Evolutionary conservation across 2,797 vertebrate species (phyloP), one percentile per base, ranked within the genome.

Genomic region (Myotis pilosus): DNA sequence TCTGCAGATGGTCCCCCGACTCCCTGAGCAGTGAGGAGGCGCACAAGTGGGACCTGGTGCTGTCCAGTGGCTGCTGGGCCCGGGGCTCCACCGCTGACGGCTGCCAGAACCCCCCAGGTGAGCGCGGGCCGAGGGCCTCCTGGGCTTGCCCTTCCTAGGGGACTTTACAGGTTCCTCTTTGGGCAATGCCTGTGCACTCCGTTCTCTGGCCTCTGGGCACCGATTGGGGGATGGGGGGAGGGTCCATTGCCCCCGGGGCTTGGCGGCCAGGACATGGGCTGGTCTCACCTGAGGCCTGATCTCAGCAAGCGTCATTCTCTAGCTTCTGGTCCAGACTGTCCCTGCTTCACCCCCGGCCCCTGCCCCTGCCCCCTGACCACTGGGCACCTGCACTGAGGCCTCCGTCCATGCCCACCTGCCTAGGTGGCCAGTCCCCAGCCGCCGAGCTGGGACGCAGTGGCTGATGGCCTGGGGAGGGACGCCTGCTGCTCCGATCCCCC

Each of bases 1-100:
- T 99, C 94, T 99, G 99, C 98, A 99, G 97, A 74, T 96, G 99
- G 98, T 99, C 99, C 20, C 99, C 99, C 0, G 99, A 99, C 94
- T 97, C 99, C 4, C 95, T 99, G 51, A 97, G 96, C 2, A 98
- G 97, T 1, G 98, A 98, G 7, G 92, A 98, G 0, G 79, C 98
- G 44, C 98, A 98, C 82, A 99, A 98, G 82, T 99, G 99, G 99
- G 98, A 98, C 23, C 96, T 98, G 90, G 98, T 98, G 33, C 97
- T 99, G 83, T 99, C 98, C 3, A 98, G 97, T 0, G 98, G 99
- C 38, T 97, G 80, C 96, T 99, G 99, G 99, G 98, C 97, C 30
- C 96, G 94, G 13, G 99, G 99, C 1, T 99, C 98, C 3, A 99
- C 99, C 0, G 99, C 99, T 0, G 99, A 99, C 0, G 99, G 99